Conservation (phyloP, 1,140 invertebrate genomes). For the Euwallacea similis region DNA sequence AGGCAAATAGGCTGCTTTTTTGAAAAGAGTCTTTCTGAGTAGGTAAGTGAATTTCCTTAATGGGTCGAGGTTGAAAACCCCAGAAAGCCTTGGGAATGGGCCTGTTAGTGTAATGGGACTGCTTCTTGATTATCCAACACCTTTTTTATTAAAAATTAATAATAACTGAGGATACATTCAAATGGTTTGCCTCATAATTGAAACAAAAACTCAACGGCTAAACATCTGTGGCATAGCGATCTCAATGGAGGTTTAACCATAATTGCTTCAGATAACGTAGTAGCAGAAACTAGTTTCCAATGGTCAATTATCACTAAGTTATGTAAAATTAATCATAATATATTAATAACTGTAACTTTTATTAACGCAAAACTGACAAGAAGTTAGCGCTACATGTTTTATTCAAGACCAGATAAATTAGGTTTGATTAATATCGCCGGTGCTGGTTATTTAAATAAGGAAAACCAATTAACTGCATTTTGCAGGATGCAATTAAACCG, state of each 20-base stretch:
- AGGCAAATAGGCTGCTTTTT: too few relatives aligned
- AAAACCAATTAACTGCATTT: slow-evolving; percentile 38
- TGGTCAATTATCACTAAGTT: slow-evolving; percentile 38
- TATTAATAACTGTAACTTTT: slow-evolving; percentile 41
- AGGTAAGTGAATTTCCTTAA: too few relatives aligned
- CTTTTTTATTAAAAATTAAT: too few relatives aligned
- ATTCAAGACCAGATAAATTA: slow-evolving; percentile 40
- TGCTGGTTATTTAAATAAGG: slow-evolving; percentile 36
- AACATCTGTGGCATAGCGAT: slow-evolving; percentile 14
- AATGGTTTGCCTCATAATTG: not conserved
- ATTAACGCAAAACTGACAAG: slow-evolving; percentile 40
- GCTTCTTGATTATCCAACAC: too few relatives aligned
- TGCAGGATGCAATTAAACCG: slow-evolving; percentile 40
- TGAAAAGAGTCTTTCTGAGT: too few relatives aligned
- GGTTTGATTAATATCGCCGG: slow-evolving; percentile 36
- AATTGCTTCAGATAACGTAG: slow-evolving; percentile 29
- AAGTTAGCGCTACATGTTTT: slow-evolving; percentile 40
- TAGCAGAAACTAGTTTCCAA: slow-evolving; percentile 36
- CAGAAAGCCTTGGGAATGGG: too few relatives aligned
- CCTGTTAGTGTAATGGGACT: too few relatives aligned
- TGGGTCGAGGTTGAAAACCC: too few relatives aligned
- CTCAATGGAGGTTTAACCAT: slow-evolving; percentile 13
- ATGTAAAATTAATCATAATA: slow-evolving; percentile 41
- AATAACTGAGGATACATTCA: too few relatives aligned
- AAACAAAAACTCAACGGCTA: slow-evolving; percentile 15